phyloP scores from a whole-genome alignment of 2,797 vertebrate genomes.

The Antrozous pallidus region DNA sequence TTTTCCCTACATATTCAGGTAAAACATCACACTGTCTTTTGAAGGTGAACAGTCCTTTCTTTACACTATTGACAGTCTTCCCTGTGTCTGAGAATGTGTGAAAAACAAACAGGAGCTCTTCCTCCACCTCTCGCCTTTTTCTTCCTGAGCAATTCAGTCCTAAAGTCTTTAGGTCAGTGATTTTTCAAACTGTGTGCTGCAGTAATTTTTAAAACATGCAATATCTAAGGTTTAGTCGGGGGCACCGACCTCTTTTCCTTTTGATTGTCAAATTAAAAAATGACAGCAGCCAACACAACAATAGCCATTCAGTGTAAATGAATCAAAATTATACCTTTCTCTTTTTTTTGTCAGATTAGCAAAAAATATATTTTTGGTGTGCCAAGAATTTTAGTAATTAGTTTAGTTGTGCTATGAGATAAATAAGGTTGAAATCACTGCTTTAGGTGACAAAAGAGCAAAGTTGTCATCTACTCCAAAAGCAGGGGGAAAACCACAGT shows the following conservation, averaged over 20 bases:
- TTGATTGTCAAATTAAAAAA: neutral
- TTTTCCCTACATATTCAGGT: neutral
- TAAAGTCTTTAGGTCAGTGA: neutral
- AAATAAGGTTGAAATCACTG: neutral
- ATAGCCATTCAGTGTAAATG: neutral
- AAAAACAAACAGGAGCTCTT: neutral
- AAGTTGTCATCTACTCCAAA: neutral
- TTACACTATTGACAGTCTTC: neutral
- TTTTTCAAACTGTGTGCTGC: no score
- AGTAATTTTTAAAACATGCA: neutral
- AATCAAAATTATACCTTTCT: neutral
- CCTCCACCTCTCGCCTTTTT: neutral
- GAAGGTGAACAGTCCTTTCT: neutral
- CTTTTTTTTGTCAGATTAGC: neutral
- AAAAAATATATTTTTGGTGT: neutral
- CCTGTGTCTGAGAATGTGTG: neutral
- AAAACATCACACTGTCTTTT: neutral
- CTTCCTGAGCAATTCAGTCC: neutral
- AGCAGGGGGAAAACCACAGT: neutral
- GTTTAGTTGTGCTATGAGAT: neutral
- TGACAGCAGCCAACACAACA: neutral
- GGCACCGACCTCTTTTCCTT: neutral
- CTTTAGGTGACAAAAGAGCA: neutral
- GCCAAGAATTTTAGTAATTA: neutral
- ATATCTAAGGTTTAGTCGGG: neutral